Percentiles rank a stretch among this genome's conserved stretches.
These are phyloP conservation scores for Flabesymbios commensalis DNA, from an alignment of 2,888 invertebrate species.

Conservation along the genomic window DNA sequence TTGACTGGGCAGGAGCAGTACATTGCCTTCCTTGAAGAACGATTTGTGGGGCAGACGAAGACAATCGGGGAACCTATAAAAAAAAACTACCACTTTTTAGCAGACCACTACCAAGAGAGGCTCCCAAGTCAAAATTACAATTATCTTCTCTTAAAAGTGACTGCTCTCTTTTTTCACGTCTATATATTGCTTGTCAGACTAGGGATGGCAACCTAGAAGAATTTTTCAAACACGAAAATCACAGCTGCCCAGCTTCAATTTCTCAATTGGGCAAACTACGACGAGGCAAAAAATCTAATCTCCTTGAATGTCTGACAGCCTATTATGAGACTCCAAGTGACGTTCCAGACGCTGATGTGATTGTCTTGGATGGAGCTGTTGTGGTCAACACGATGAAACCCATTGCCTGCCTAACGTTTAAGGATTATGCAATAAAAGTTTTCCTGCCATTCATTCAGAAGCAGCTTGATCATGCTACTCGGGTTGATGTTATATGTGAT, in stretches of 20 bases:
- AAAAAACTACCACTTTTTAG: constrained; percentile 2
- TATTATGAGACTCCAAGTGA: not conserved
- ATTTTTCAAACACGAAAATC: too few relatives aligned
- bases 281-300: too few relatives aligned
- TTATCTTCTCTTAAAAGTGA: constrained; percentile 13
- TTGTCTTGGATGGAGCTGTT: constrained; percentile 3
- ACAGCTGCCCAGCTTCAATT: too few relatives aligned
- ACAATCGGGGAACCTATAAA: not conserved
- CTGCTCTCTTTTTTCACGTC: too few relatives aligned
- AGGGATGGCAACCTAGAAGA: too few relatives aligned
- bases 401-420: too few relatives aligned
- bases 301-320: too few relatives aligned
- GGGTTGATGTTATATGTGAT: constrained; percentile 28
- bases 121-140: not conserved
- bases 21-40: not conserved
- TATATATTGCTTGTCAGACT: too few relatives aligned
- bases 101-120: not conserved
- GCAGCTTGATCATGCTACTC: constrained; percentile 3
- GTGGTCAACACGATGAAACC: not conserved
- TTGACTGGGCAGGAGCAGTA: not conserved
- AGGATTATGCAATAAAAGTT: too few relatives aligned
- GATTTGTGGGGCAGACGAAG: not conserved
- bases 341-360: not conserved
- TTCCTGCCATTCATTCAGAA: constrained; percentile 13
- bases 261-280: too few relatives aligned